Evolutionary conservation across 2,113 vertebrate species (phyloP), one percentile per base, ranked within the genome.

Genomic region (Odocoileus hemionus): DNA sequence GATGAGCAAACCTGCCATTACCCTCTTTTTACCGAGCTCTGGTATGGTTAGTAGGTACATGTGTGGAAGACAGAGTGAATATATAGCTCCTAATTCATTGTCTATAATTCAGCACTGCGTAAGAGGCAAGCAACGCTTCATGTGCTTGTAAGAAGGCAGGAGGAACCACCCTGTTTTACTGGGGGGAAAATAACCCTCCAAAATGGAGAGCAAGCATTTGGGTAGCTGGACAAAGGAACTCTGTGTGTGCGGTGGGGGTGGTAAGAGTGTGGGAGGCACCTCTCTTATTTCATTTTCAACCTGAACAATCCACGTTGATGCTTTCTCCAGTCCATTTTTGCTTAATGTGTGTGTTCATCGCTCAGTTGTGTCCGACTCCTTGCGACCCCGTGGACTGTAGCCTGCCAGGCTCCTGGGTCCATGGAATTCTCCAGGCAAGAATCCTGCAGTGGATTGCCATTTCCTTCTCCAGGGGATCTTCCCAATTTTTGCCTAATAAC

Each of bases 1-100:
- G 98, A 98, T 90, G 94, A 98, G 98, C 98, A 98, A 98, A 97
- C 85, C 98, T 98, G 96, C 97, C 97, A 97, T 15, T 78, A 80
- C 87, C 94, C 61, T 98, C 98, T 98, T 98, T 93, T 98, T 98
- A 98, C 96, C 23, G 57, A 91, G 76, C 39, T 47, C 93, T 96
- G 95, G 96, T 83, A 47, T 91, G 93, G 97, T 98, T 98, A 98
- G 95, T 98, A 98, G 98, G 97, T 85, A 95, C 91, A 79, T 17
- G 0, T 91, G 96, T 98, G 98, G 94, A 98, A 98, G 97, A 97
- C 90, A 97, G 95, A 93, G 89, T 90, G 92, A 98, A 98, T 98
- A 97, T 96, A 98, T 55, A 92, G 92, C 95, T 98, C 97, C 91
- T 90, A 96, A 98, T 96, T 95, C 97, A 92, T 96, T 13, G 15